Percentiles rank a stretch among this genome's conserved stretches.
Evolutionary conservation across 2,797 vertebrate species (phyloP).

Genomic region (Delichon dasypus): DNA sequence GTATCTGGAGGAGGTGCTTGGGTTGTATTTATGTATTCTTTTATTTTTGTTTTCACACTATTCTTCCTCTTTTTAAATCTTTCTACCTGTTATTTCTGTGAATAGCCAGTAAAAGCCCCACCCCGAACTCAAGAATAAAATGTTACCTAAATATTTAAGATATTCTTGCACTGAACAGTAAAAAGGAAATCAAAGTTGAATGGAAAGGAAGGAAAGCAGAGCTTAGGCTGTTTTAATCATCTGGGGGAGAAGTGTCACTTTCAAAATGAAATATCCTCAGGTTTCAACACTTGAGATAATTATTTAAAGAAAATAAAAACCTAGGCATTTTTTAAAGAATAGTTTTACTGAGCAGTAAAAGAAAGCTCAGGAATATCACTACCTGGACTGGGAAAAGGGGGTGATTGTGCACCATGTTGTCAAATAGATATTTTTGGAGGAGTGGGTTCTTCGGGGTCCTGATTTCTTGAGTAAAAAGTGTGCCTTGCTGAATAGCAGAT

Average conservation of each 20-base stretch:
- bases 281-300: neutral
- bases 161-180: neutral
- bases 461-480: neutral
- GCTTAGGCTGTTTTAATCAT: neutral
- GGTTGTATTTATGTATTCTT: neutral
- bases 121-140: neutral
- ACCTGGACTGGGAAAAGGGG: neutral
- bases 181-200: neutral
- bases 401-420: accelerated
- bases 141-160: neutral
- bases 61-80: neutral
- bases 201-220: neutral
- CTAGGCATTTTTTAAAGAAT: neutral
- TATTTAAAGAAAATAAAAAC: neutral
- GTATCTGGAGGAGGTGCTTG: neutral
- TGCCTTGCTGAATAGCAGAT: neutral
- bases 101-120: neutral
- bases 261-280: neutral
- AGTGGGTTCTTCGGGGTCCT: neutral
- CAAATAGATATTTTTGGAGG: neutral
- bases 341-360: neutral
- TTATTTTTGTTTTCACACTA: neutral
- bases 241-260: neutral
- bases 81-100: neutral
- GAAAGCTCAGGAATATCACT: neutral